Conservation (phyloP, 2,797 vertebrate species). For the Crenuchus spilurus region DNA sequence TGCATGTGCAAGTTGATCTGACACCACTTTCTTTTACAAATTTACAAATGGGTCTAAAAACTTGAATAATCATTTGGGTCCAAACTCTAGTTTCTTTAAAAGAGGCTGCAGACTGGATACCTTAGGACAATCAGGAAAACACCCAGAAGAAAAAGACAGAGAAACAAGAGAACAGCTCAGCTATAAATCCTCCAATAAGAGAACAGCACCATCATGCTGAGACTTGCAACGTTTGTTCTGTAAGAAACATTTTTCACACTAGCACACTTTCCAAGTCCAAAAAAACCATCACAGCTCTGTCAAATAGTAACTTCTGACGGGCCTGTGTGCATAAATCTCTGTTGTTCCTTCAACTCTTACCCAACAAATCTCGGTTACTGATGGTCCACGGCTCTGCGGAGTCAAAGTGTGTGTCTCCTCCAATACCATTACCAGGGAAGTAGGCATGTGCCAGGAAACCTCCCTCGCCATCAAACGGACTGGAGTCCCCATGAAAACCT, state of each 20-base stretch:
- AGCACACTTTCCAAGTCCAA: not conserved
- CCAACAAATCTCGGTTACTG: slow-evolving; percentile 81
- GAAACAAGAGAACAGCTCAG: too few species aligned
- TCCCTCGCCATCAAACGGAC: slow-evolving; percentile 91
- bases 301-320: not conserved
- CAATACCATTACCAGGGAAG: slow-evolving; percentile 89
- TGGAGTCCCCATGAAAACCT: slow-evolving; percentile 91
- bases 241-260: not conserved
- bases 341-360: too few species aligned
- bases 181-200: too few species aligned
- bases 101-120: too few species aligned
- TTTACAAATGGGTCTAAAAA: too few species aligned
- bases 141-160: too few species aligned
- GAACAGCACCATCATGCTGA: not conserved
- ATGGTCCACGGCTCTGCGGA: slow-evolving; percentile 91
- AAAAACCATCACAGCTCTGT: not conserved
- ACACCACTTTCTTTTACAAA: too few species aligned
- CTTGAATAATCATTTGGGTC: too few species aligned
- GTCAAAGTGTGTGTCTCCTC: slow-evolving; percentile 94
- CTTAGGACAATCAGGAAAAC: too few species aligned
- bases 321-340: too few species aligned
- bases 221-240: not conserved
- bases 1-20: too few species aligned
- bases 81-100: too few species aligned
- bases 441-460: slow-evolving; percentile 94